Conservation (phyloP, 30 jellyfish, hydroid and myxozoan genomes). For the Clytia hemisphaerica region DNA sequence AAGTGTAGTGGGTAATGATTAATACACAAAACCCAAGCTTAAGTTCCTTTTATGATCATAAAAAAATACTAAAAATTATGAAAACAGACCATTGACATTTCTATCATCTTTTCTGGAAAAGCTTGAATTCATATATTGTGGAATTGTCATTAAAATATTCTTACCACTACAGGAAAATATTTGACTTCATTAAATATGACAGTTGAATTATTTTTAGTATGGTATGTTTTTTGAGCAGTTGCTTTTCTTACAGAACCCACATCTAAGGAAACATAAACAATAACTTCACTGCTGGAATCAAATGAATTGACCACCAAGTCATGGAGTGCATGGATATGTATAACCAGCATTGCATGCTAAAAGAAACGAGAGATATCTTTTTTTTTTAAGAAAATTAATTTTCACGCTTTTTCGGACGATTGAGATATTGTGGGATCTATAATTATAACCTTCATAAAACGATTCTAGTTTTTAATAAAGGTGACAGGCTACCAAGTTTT, state of each 20-base stretch:
- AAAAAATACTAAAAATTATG: no score
- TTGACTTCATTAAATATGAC: conserved; percentile 7
- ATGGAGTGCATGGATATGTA: conserved; percentile 6
- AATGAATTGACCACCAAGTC: background rate
- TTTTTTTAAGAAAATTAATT: no score
- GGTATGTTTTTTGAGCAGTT: conserved; percentile 8
- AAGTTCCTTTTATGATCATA: no score
- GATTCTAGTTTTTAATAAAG: no score
- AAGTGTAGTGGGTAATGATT: no score
- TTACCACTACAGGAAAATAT: conserved; percentile 3
- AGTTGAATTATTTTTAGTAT: background rate
- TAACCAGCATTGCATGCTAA: conserved; percentile 9
- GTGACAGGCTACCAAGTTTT: no score
- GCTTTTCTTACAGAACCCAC: conserved; percentile 1
- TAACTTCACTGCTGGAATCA: no score
- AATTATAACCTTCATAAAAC: no score
- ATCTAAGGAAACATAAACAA: background rate
- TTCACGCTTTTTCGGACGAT: no score
- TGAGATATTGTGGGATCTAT: no score
- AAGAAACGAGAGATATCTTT: no score
- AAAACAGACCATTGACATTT: background rate
- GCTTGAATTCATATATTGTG: background rate
- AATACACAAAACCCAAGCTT: no score
- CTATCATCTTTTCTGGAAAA: background rate
- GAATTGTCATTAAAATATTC: background rate